These are phyloP conservation scores for Microplitis manilae DNA, from an alignment of 2,888 invertebrate species.

Conservation along the genomic window DNA sequence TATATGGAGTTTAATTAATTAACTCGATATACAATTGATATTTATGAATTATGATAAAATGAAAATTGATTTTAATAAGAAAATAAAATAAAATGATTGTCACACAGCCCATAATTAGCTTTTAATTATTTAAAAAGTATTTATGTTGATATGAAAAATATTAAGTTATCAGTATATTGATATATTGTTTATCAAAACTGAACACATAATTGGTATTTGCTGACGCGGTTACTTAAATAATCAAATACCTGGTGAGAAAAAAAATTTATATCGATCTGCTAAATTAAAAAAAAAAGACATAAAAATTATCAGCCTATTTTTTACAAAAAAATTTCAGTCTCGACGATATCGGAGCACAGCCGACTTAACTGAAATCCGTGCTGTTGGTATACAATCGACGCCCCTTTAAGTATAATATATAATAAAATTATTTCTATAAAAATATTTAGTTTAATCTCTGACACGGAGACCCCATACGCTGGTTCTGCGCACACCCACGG, in stretches of 20 bases:
- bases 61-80: constrained; percentile 44
- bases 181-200: background rate
- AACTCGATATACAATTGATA: constrained; percentile 37
- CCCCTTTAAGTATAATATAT: background rate
- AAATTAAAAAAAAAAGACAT: background rate
- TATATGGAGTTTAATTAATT: background rate
- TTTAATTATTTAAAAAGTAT: background rate
- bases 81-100: background rate
- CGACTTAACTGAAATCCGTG: background rate
- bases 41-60: constrained; percentile 14
- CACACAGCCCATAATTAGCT: background rate
- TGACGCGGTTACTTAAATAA: no score
- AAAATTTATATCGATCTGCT: background rate
- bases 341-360: background rate
- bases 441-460: constrained; percentile 75
- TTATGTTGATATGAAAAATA: background rate
- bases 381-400: background rate
- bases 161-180: background rate
- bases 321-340: background rate
- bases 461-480: constrained; percentile 92
- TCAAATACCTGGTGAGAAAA: background rate
- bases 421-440: background rate
- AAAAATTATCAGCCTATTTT: background rate
- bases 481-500: constrained; percentile 88
- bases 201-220: background rate